These are phyloP conservation scores for Sphaeramia orbicularis DNA, from an alignment of 2,797 vertebrate species.

Conservation along the genomic window DNA sequence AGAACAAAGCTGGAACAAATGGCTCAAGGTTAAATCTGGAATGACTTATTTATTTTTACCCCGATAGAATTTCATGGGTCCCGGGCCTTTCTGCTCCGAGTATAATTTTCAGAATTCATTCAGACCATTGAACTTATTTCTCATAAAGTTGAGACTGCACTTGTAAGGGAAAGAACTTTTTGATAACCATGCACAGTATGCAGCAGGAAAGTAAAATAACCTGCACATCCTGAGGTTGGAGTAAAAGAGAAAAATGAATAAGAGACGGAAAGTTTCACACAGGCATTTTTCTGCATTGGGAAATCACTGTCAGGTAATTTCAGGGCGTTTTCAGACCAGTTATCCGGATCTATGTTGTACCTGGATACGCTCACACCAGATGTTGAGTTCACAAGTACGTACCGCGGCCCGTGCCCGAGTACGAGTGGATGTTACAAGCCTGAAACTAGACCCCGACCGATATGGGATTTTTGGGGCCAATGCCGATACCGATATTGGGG, in stretches of 20 bases:
- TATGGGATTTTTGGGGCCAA: too few species aligned
- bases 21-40: conserved; percentile 10
- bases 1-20: conserved; percentile 32
- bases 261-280: conserved; percentile 19
- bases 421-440: too few species aligned
- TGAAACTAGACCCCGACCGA: too few species aligned
- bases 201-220: conserved; percentile 10
- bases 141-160: conserved; percentile 27
- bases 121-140: not conserved
- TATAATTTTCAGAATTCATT: conserved; percentile 18
- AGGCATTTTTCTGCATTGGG: conserved; percentile 27
- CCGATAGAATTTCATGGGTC: conserved; percentile 11
- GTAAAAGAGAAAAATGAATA: conserved; percentile 32
- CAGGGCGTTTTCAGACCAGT: too few species aligned
- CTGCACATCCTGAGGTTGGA: not conserved
- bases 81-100: conserved; percentile 10
- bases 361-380: too few species aligned
- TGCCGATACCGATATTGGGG: too few species aligned
- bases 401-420: too few species aligned
- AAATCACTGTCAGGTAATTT: not conserved
- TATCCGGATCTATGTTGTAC: too few species aligned
- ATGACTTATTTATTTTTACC: conserved; percentile 20
- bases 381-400: too few species aligned
- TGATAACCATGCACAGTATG: conserved; percentile 2
- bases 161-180: conserved; percentile 8